These are phyloP conservation scores for Deroplatys truncata DNA, from an alignment of 2,888 invertebrate species.

Conservation along the genomic window DNA sequence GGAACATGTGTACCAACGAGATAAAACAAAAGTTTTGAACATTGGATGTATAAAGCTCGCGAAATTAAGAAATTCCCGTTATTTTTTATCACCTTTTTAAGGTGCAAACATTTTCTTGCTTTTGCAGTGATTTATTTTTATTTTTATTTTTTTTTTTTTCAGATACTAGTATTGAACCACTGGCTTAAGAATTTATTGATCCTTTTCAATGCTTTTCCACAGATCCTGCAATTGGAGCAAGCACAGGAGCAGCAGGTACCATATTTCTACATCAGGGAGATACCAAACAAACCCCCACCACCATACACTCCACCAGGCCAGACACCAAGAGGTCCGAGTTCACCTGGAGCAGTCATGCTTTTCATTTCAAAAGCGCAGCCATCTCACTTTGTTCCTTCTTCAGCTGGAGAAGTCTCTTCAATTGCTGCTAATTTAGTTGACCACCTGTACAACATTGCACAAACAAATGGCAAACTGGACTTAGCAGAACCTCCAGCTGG, in stretches of 20 bases:
- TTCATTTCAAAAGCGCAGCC: background rate
- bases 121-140: too few relatives aligned
- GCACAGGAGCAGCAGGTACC: slow-evolving; percentile 49
- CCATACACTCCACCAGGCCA: slow-evolving; percentile 63
- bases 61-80: too few relatives aligned
- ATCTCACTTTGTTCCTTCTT: background rate
- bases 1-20: too few relatives aligned
- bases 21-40: too few relatives aligned
- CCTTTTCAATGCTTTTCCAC: slow-evolving; percentile 5
- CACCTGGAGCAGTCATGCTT: slow-evolving; percentile 42
- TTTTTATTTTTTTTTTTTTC: too few relatives aligned
- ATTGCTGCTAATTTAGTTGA: background rate
- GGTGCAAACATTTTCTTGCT: too few relatives aligned
- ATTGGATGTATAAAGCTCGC: too few relatives aligned
- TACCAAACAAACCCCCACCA: slow-evolving; percentile 72
- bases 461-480: background rate
- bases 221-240: slow-evolving; percentile 49
- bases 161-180: too few relatives aligned
- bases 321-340: slow-evolving; percentile 38
- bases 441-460: background rate
- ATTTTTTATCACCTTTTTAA: too few relatives aligned
- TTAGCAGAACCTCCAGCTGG: background rate
- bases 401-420: background rate
- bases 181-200: too few relatives aligned
- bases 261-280: slow-evolving; percentile 58